These are phyloP conservation scores for Trypoxylon attenuatum DNA, from an alignment of 2,888 invertebrate species.

Conservation along the genomic window DNA sequence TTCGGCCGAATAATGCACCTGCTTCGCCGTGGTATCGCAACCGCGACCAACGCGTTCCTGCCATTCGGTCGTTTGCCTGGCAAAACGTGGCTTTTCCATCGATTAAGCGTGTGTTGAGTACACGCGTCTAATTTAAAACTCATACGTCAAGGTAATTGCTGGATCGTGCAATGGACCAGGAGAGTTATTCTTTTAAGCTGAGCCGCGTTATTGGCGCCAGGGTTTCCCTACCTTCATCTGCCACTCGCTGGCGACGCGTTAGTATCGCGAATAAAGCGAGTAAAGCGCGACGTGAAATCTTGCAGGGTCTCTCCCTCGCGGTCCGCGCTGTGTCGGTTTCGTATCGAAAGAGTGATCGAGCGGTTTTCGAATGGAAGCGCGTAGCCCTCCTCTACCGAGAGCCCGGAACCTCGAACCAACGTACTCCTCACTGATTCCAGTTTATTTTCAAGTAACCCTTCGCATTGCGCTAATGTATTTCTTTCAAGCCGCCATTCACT, in stretches of 20 bases:
- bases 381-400: slow-evolving; percentile 11
- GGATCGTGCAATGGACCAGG: not conserved
- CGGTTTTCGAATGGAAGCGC: slow-evolving; percentile 18
- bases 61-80: not conserved
- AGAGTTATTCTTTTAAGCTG: not conserved
- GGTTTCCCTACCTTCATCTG: not conserved
- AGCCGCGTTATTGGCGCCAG: not conserved
- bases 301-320: slow-evolving; percentile 18
- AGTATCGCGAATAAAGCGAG: not conserved
- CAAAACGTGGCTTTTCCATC: not conserved
- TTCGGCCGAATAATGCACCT: slow-evolving; percentile 69
- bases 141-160: not conserved
- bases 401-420: slow-evolving; percentile 1
- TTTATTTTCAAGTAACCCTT: slow-evolving; percentile 65
- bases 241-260: too few relatives aligned
- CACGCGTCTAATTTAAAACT: not conserved
- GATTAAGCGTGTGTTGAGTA: not conserved
- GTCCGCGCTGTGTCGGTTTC: slow-evolving; percentile 22
- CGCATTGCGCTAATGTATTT: slow-evolving; percentile 68
- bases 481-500: slow-evolving; percentile 65
- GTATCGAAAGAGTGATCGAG: slow-evolving; percentile 55
- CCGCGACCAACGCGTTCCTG: not conserved
- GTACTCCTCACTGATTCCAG: slow-evolving; percentile 40
- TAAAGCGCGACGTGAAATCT: slow-evolving; percentile 23
- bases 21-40: slow-evolving; percentile 48